Conservation (phyloP, 2,113 vertebrate species). For the Rhinichthys klamathensis region DNA sequence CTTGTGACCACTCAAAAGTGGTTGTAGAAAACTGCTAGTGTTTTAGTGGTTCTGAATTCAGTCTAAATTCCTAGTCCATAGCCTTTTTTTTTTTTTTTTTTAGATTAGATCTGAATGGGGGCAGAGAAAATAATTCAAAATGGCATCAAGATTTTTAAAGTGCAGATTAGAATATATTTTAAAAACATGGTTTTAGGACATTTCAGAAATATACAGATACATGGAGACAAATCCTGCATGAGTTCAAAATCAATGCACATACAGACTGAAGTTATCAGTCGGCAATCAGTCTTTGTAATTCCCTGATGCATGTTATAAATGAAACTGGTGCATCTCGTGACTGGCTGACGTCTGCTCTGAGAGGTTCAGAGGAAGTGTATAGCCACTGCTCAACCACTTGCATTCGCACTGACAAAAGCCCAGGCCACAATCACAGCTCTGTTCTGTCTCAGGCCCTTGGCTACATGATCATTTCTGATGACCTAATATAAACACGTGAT, state of each 20-base stretch:
- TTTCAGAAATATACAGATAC: slow-evolving; percentile 15
- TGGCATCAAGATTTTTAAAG: neutral
- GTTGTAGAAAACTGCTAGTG: no score
- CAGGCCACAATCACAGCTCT: neutral
- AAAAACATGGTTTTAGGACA: neutral
- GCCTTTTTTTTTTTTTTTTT: no score
- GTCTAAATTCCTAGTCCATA: no score
- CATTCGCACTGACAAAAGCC: slow-evolving; percentile 27
- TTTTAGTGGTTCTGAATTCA: no score
- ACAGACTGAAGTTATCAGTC: neutral
- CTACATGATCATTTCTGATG: neutral
- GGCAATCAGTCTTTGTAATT: neutral
- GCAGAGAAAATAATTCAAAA: neutral
- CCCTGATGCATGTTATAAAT: neutral
- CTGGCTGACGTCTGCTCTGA: neutral
- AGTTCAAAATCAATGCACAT: neutral
- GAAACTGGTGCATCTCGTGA: neutral
- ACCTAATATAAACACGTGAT: neutral
- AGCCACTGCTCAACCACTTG: neutral
- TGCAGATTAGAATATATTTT: slow-evolving; percentile 17
- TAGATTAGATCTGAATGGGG: neutral
- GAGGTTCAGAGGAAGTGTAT: slow-evolving; percentile 28
- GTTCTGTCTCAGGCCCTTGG: neutral
- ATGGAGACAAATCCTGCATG: neutral
- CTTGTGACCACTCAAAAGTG: no score